A percentile compares a stretch with the other conserved stretches of the same genome.
Conservation (phyloP, 1,140 invertebrate genomes). For the Aphidius gifuensis region DNA sequence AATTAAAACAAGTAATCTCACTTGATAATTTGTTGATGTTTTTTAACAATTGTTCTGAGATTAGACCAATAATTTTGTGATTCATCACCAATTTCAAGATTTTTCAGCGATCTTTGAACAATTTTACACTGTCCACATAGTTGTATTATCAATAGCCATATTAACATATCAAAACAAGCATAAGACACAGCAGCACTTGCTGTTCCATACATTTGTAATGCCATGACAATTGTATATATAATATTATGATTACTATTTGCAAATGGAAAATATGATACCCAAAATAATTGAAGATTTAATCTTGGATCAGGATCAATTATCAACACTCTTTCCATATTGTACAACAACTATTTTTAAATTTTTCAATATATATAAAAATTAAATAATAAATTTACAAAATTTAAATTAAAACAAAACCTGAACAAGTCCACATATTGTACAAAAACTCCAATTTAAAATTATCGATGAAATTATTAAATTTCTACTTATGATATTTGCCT, state of each 20-base stretch:
- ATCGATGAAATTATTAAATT: neutral
- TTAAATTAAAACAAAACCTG: too few species aligned
- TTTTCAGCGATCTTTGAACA: slow-evolving; percentile 11
- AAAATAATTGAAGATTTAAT: slow-evolving; percentile 18
- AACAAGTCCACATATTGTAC: too few species aligned
- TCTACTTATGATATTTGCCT: slow-evolving; percentile 1
- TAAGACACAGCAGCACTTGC: slow-evolving; percentile 21
- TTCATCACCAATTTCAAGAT: slow-evolving; percentile 10
- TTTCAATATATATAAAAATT: too few species aligned
- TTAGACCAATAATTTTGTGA: slow-evolving; percentile 29
- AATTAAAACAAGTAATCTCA: too few species aligned
- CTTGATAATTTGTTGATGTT: too few species aligned
- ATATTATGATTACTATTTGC: slow-evolving; percentile 12
- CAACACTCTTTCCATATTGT: slow-evolving; percentile 4
- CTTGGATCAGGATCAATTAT: slow-evolving; percentile 5
- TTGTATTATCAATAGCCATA: slow-evolving; percentile 27
- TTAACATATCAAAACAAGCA: slow-evolving; percentile 25
- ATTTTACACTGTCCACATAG: slow-evolving; percentile 26
- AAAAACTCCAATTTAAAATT: neutral
- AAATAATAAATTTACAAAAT: too few species aligned
- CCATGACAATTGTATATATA: slow-evolving; percentile 12
- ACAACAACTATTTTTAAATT: neutral
- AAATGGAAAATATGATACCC: slow-evolving; percentile 24
- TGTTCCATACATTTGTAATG: slow-evolving; percentile 16
- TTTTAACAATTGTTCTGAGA: too few species aligned